These are phyloP conservation scores for Bombus superbus DNA, from an alignment of 1,140 invertebrate genomes.

Conservation along the genomic window DNA sequence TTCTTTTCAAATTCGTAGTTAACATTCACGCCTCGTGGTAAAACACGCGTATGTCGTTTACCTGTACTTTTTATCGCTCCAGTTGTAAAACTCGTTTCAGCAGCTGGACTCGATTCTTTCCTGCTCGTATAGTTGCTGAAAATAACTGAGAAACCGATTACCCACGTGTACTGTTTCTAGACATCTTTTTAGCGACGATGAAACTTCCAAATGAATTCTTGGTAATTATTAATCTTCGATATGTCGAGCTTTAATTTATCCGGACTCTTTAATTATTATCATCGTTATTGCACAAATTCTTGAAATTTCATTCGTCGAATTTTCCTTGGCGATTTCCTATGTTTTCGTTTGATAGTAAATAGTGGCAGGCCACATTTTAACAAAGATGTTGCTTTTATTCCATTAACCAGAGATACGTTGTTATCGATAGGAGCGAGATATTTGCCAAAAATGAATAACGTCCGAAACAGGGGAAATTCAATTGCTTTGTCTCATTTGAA, in stretches of 20 bases:
- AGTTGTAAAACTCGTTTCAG: conserved; percentile 38
- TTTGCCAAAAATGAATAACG: not conserved
- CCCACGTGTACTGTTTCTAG: not conserved
- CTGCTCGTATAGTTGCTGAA: conserved; percentile 9
- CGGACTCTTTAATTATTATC: not conserved
- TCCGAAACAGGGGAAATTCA: not conserved
- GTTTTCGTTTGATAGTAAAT: not conserved
- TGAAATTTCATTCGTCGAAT: not conserved
- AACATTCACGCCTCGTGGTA: not conserved
- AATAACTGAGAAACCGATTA: conserved; percentile 13
- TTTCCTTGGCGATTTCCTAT: not conserved
- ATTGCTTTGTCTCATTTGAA: not conserved
- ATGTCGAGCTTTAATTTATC: no score
- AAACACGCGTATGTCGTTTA: not conserved
- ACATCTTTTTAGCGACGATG: not conserved
- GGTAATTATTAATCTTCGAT: not conserved
- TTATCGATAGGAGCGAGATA: not conserved
- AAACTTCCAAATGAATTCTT: not conserved
- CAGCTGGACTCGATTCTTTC: conserved; percentile 21
- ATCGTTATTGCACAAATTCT: not conserved
- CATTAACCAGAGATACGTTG: not conserved
- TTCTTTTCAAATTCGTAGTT: not conserved
- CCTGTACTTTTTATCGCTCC: conserved; percentile 15
- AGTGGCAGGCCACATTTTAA: accelerated
- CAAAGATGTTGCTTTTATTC: not conserved